Base-by-base conservation (phyloP, 2,888 invertebrate genomes). In the Trachelus tabidus region DNA sequence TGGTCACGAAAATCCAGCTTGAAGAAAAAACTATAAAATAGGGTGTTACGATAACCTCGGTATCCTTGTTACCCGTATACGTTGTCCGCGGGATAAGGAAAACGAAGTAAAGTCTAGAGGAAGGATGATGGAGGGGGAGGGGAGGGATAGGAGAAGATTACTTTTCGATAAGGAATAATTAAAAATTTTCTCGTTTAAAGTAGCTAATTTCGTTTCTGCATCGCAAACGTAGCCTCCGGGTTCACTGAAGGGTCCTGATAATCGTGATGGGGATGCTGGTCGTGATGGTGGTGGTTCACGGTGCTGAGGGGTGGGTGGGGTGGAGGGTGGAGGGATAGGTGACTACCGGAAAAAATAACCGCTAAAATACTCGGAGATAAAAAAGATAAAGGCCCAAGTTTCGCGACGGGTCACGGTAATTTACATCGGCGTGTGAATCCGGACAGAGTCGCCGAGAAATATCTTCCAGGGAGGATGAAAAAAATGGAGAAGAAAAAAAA, bases 121-220 rank as follows among this genome's bases (percentile, higher is more conserved):
- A 23, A 40, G 56, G 33, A 34, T 12, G 69, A 33, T 40, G 33
- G 31, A 31, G 31, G 3, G 33, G 33, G 68, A 76, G 73, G 71
- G 79, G 77, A 40, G 81, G 74, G 34, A 30, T 68, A 15, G 31
- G 83, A 86, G 85, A 84, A 91, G 92, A 92, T 92, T 88, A 88
- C 90, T 92, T 91, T 91, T 89, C 92, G 92, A 92, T 92, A 92
- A 92, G 92, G 88, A 90, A 91, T 92, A 92, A 92, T 92, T 92
- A 92, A 92, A 92, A 92, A 90, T 90, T 90, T 90, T 90, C 91
- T 91, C 91, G 89, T 90, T 91, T 90, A 90, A 91, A 88, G 88
- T 86, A 88, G 90, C 89, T 91, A 90, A 91, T 91, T 91, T 90
- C 85, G 86, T 88, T 85, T 86, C 87, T 86, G 83, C 86, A 82